These are phyloP conservation scores for Lamproptera curius DNA, from an alignment of 2,888 invertebrate genomes.

Conservation along the genomic window DNA sequence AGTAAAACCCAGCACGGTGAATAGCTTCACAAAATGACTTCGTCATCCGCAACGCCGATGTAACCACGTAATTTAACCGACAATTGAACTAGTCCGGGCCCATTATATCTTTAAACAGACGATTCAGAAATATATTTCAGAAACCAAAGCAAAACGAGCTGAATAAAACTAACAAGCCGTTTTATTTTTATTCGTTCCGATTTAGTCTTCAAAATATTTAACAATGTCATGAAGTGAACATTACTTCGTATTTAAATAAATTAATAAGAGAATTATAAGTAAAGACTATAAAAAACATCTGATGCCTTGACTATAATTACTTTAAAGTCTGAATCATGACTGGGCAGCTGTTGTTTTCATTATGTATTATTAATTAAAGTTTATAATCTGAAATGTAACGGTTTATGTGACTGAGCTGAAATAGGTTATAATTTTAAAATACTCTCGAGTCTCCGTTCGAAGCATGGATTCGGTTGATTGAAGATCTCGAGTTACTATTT, in stretches of 20 bases:
- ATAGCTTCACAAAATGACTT: slow-evolving; percentile 21
- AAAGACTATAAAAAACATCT: slow-evolving; percentile 34
- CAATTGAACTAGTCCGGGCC: slow-evolving; percentile 18
- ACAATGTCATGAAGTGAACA: no score
- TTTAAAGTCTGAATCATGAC: slow-evolving; percentile 1
- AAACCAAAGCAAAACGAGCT: no score
- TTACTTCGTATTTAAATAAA: no score
- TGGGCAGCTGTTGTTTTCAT: slow-evolving; percentile 26
- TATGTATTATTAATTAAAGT: slow-evolving; percentile 10
- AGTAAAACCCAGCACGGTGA: slow-evolving; percentile 3
- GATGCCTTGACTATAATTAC: slow-evolving; percentile 28
- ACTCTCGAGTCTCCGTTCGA: neutral
- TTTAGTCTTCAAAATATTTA: no score
- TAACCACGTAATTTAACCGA: slow-evolving; percentile 9
- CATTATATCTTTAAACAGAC: no score
- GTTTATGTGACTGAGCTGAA: no score
- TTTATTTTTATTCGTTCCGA: no score
- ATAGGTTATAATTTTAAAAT: no score
- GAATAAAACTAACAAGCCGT: no score
- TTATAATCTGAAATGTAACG: no score
- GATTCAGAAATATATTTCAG: no score
- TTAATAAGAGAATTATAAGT: slow-evolving; percentile 32
- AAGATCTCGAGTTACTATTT: slow-evolving; percentile 56
- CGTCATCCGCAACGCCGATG: slow-evolving; percentile 10
- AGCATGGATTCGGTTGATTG: slow-evolving; percentile 45